These are phyloP conservation scores for Bungarus multicinctus DNA, from an alignment of 2,113 vertebrate species.

Conservation along the genomic window DNA sequence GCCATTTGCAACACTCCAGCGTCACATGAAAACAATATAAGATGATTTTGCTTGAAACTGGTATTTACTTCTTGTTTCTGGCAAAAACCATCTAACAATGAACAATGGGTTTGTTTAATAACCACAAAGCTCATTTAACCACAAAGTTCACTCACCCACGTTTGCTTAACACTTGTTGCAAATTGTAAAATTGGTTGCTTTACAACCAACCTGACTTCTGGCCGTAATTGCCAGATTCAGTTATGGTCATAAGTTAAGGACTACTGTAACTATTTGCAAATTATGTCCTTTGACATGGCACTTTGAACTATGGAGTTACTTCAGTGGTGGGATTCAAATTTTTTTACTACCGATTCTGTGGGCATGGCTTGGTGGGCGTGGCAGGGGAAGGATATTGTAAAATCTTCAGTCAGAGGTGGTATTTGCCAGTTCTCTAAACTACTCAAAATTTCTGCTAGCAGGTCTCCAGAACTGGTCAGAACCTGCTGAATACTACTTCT, in stretches of 20 bases:
- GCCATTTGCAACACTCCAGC: background rate
- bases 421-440: no score
- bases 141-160: no score
- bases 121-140: background rate
- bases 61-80: background rate
- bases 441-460: no score
- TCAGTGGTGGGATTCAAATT: background rate
- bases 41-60: background rate
- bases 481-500: no score
- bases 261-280: background rate
- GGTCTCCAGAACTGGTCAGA: no score
- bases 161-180: background rate
- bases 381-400: no score
- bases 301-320: background rate
- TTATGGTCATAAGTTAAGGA: background rate
- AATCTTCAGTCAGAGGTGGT: no score
- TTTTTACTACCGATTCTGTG: no score
- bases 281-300: background rate
- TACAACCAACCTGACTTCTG: background rate
- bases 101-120: background rate
- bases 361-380: no score
- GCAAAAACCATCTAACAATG: background rate
- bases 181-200: background rate
- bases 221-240: background rate
- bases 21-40: background rate